Percentiles rank a stretch among this genome's conserved stretches.
Evolutionary conservation across 1,140 invertebrate genomes (phyloP).

Genomic region (Harlomillsia oculata): DNA sequence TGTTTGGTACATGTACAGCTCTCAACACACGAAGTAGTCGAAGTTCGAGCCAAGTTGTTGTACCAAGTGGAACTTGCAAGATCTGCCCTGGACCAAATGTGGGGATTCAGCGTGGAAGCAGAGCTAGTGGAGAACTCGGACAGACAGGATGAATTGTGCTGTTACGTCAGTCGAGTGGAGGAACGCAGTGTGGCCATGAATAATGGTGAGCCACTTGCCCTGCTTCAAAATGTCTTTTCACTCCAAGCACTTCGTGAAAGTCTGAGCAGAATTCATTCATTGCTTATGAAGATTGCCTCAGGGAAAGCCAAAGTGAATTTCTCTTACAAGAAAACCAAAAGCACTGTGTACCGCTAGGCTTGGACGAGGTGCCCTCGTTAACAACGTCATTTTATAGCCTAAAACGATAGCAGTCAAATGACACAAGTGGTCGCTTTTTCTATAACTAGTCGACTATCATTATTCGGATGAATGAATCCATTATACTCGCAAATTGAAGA

Average conservation of each 20-base stretch:
- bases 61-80: slow-evolving; percentile 91
- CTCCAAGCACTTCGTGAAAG: background rate
- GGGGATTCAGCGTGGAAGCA: slow-evolving; percentile 94
- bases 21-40: slow-evolving; percentile 88
- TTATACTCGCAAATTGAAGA: background rate
- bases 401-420: too few relatives aligned
- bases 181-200: slow-evolving; percentile 89
- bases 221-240: background rate
- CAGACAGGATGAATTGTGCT: slow-evolving; percentile 89
- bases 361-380: too few relatives aligned
- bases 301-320: background rate
- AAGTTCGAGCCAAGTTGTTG: slow-evolving; percentile 91
- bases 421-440: too few relatives aligned
- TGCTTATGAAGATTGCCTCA: background rate
- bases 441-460: too few relatives aligned
- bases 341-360: too few relatives aligned
- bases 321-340: too few relatives aligned
- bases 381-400: too few relatives aligned
- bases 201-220: slow-evolving; percentile 61
- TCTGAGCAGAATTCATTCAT: background rate
- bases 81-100: slow-evolving; percentile 82
- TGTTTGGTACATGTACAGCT: slow-evolving; percentile 49
- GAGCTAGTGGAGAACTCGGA: slow-evolving; percentile 92
- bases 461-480: slow-evolving; percentile 14
- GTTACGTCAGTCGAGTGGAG: slow-evolving; percentile 89